Evolutionary conservation across 2,888 invertebrate genomes (phyloP), one percentile per base, ranked within the genome.

Genomic region (Drosophila mettleri): DNA sequence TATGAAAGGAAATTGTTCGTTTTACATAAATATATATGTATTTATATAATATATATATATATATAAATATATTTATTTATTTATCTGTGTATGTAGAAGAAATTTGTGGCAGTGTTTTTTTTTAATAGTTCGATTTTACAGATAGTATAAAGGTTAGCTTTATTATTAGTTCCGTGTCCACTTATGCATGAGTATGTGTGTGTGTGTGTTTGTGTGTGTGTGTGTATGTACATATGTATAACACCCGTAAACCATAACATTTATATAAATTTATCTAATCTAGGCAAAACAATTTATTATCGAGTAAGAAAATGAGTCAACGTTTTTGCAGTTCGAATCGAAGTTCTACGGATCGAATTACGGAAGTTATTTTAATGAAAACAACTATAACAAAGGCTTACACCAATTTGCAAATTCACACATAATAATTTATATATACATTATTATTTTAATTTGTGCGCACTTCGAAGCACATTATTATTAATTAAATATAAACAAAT

Each of bases 11-110:
- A n/a, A 18, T 34, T 34, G 34, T 4, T 61, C 10, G 27, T 9
- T 18, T 14, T 52, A 18, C 33, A 38, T 38, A 18, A 12, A 16
- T 22, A 14, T 16, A 20, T 22, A 14, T 22, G 33, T 33, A n/a
- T 33, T 41, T 38, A 52, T 24, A 14, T 43, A 14, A 10, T n/a
- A 27, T 16, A 27, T 14, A 16, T 10, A 7, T 10, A 12, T 22
- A 12, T 18, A 39, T 24, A 14, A 33, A 63, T 31, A 62, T 62
- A 8, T 51, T 45, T 31, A 52, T 46, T 61, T 48, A 65, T 57
- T 54, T 61, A 81, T 82, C 88, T 83, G 86, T 83, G 64, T 86
- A 71, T 88, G 86, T 88, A 86, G 88, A 83, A 83, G 71, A 83
- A 83, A 86, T 69, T 49, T 58, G 22, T 49, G 58, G 38, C 45